These are phyloP conservation scores for Prenolepis imparis DNA, from an alignment of 2,888 invertebrate species.

Conservation along the genomic window DNA sequence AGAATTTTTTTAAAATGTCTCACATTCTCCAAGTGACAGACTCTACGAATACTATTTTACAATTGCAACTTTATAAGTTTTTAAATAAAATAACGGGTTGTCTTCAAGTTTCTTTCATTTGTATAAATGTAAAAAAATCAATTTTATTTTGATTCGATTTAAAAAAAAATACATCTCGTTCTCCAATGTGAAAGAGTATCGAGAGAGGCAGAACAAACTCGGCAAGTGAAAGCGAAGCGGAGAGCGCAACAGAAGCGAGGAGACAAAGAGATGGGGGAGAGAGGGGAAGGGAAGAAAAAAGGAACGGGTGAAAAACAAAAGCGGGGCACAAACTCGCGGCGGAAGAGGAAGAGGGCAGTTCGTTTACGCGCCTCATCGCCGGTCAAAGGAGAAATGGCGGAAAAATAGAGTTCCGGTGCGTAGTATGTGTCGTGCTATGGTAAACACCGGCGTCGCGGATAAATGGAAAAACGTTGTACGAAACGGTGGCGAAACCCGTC, in stretches of 20 bases:
- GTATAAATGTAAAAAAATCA: neutral
- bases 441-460: slow-evolving; percentile 61
- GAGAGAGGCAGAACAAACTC: slow-evolving; percentile 17
- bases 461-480: slow-evolving; percentile 73
- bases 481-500: slow-evolving; percentile 37
- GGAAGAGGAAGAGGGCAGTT: slow-evolving; percentile 46
- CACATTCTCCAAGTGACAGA: neutral
- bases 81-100: neutral
- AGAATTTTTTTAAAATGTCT: neutral
- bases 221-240: slow-evolving; percentile 12
- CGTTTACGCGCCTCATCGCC: slow-evolving; percentile 48
- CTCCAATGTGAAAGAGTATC: slow-evolving; percentile 9
- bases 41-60: neutral
- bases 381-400: slow-evolving; percentile 40
- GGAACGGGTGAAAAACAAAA: slow-evolving; percentile 56
- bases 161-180: neutral
- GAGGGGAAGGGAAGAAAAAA: slow-evolving; percentile 36
- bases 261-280: slow-evolving; percentile 49
- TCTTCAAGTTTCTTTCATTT: neutral
- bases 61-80: neutral
- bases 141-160: slow-evolving; percentile 4
- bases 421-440: slow-evolving; percentile 36
- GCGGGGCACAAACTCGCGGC: slow-evolving; percentile 10
- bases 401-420: slow-evolving; percentile 46
- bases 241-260: slow-evolving; percentile 24